phyloP scores from a whole-genome alignment of 2,888 invertebrate genomes.

The Erebia aethiops region DNA sequence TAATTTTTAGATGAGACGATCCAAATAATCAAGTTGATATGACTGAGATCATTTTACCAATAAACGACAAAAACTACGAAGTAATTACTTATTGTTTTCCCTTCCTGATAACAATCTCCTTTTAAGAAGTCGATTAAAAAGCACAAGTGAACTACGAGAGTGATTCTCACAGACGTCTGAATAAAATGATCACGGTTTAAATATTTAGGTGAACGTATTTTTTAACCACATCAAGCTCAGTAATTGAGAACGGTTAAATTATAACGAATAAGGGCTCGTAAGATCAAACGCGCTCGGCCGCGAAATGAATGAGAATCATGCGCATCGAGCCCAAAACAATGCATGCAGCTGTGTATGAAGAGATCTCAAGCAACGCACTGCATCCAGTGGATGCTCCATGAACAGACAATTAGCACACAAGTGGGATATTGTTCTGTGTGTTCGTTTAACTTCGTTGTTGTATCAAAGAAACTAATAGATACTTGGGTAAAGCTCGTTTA shows the following conservation, averaged over 20 bases:
- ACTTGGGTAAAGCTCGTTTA: not conserved
- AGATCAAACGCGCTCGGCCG: conserved; percentile 63
- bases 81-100: too few relatives aligned
- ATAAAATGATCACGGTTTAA: not conserved
- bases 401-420: conserved; percentile 28
- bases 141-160: too few relatives aligned
- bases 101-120: too few relatives aligned
- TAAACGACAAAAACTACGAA: too few relatives aligned
- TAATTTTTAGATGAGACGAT: too few relatives aligned
- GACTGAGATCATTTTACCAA: too few relatives aligned
- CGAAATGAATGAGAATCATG: conserved; percentile 62
- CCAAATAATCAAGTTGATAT: too few relatives aligned
- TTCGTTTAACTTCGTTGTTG: not conserved
- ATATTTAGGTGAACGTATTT: conserved; percentile 12
- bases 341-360: conserved; percentile 25
- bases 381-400: conserved; percentile 10
- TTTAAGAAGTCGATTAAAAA: too few relatives aligned
- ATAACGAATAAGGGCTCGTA: conserved; percentile 52
- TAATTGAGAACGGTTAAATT: conserved; percentile 47
- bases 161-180: not conserved
- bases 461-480: conserved; percentile 2
- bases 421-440: conserved; percentile 16
- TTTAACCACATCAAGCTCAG: conserved; percentile 8
- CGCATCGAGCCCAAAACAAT: conserved; percentile 45
- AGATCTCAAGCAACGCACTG: conserved; percentile 1